phyloP scores from a whole-genome alignment of 2,888 invertebrate genomes.

The Ceramica pisi region DNA sequence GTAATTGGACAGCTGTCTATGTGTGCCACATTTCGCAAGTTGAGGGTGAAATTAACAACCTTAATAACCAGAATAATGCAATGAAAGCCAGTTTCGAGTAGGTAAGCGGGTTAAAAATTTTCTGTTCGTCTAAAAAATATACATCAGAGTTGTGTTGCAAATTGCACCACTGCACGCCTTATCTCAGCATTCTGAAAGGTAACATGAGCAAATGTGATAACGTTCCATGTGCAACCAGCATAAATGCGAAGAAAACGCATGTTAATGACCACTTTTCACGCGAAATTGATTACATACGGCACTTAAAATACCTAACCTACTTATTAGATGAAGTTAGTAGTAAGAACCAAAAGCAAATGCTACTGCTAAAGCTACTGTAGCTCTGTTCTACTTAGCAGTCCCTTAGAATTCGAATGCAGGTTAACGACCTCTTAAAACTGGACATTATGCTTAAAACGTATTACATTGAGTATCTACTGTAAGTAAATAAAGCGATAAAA shows the following conservation, averaged over 20 bases:
- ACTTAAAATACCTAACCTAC: constrained; percentile 40
- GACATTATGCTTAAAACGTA: not conserved
- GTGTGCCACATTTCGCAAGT: not conserved
- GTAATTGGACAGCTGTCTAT: not conserved
- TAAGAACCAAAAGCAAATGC: not conserved
- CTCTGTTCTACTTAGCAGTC: not conserved
- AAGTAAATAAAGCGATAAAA: constrained; percentile 52
- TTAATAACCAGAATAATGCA: not conserved
- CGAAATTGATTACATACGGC: constrained; percentile 44
- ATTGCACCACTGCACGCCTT: constrained; percentile 67
- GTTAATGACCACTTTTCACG: constrained; percentile 57
- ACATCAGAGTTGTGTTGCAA: constrained; percentile 6
- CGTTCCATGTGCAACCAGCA: constrained; percentile 67
- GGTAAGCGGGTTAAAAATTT: not conserved
- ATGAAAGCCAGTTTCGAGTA: not conserved
- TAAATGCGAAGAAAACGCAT: constrained; percentile 49
- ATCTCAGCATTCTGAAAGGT: constrained; percentile 74
- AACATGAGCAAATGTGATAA: constrained; percentile 75
- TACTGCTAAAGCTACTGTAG: constrained; percentile 7
- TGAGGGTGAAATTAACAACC: not conserved
- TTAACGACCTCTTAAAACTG: constrained; percentile 4
- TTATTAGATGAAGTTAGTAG: constrained; percentile 6
- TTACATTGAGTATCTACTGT: constrained; percentile 5
- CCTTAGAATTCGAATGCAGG: not conserved
- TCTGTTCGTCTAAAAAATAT: constrained; percentile 9